Conservation (phyloP, 2,888 invertebrate genomes). For the Galeopsomyia nigrocyanea region DNA sequence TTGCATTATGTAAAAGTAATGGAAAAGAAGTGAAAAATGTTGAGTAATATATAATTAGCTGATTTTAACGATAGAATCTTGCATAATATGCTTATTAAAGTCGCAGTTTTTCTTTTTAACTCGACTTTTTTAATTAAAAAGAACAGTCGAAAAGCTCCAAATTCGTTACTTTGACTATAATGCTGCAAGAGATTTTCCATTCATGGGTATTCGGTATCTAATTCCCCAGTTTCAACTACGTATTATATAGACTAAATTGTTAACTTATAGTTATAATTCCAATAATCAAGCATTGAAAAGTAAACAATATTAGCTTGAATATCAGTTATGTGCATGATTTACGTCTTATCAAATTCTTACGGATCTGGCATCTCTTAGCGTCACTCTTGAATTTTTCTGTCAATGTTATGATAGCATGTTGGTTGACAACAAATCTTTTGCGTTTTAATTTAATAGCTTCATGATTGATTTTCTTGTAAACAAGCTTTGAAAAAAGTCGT, state of each 20-base stretch:
- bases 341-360: too few species aligned
- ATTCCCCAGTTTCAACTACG: too few species aligned
- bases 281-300: too few species aligned
- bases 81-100: slow-evolving; percentile 19
- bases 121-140: slow-evolving; percentile 4
- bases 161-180: too few species aligned
- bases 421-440: slow-evolving; percentile 22
- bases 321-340: too few species aligned
- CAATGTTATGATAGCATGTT: background rate
- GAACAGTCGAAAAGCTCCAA: too few species aligned
- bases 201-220: too few species aligned
- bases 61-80: slow-evolving; percentile 17
- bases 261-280: too few species aligned
- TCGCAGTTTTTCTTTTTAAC: background rate
- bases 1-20: slow-evolving; percentile 27
- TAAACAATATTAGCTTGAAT: too few species aligned
- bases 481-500: slow-evolving; percentile 44
- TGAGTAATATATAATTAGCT: slow-evolving; percentile 21
- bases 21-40: slow-evolving; percentile 5
- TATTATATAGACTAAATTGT: too few species aligned
- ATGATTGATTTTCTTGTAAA: slow-evolving; percentile 52
- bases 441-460: slow-evolving; percentile 45
- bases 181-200: too few species aligned
- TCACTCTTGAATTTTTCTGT: background rate
- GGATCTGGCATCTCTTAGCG: background rate